Evolutionary conservation across 2,797 vertebrate genomes (phyloP), one percentile per base, ranked within the genome.

Genomic region (Adelosebastes latens): DNA sequence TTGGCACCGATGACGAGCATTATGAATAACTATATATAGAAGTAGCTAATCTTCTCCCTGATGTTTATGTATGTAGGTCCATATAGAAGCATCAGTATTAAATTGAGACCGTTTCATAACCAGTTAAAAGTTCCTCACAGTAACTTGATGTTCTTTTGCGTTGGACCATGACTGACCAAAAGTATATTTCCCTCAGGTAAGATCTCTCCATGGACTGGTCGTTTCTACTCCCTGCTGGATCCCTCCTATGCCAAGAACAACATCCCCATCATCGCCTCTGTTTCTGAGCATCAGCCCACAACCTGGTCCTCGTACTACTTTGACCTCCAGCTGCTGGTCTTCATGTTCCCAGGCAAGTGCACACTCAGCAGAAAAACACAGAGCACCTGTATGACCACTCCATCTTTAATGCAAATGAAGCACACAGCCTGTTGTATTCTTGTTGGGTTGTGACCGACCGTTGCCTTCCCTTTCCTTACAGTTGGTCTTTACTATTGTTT

Each of bases 291-390:
- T 70, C 99, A 99, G 94, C 99, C 99, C 69, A 99, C 99, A 14
- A 99, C 98, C 18, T 99, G 99, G 99, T 99, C 98, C 58, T 99
- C 99, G 0, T 99, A 99, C 80, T 99, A 99, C 90, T 99, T 99
- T 77, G 98, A 99, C 89, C 96, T 99, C 13, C 98, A 99, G 93
- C 96, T 99, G 29, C 97, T 99, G 0, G 99, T 99, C 86, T 99
- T 99, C 93, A 99, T 99, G 99, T 99, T 99, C 36, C 98, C 98
- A 89, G 98, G 98, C 96, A 88, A 85, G 90, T 79, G 14, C 31
- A 2, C 25, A 46, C 18, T 56, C 27, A 0, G 31, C n/a, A 53
- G 62, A 58, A 64, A 24, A 58, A 32, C 25, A 6, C 8, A 9
- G 25, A 13, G 31, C 4, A 12, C 55, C 42, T 68, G 8, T 55